Conservation (phyloP, 2,888 invertebrate genomes). For the Caenorhabditis afra region DNA sequence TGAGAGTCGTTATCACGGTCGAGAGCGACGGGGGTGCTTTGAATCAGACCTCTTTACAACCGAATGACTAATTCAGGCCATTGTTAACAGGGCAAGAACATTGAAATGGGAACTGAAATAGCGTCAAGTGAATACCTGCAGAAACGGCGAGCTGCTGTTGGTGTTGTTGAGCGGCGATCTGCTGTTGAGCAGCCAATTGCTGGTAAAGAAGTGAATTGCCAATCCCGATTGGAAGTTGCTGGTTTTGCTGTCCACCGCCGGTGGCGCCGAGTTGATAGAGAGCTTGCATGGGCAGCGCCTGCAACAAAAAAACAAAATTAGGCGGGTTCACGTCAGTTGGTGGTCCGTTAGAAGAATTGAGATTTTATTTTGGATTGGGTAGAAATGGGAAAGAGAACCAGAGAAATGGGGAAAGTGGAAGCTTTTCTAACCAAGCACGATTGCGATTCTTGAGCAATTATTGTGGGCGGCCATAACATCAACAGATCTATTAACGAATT, state of each 20-base stretch:
- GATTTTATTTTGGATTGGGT: slow-evolving; percentile 9
- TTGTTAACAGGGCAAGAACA: too few species aligned
- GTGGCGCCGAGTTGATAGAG: slow-evolving; percentile 66
- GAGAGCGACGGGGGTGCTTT: background rate
- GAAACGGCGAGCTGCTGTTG: slow-evolving; percentile 65
- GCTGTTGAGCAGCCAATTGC: slow-evolving; percentile 62
- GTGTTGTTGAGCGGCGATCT: slow-evolving; percentile 64
- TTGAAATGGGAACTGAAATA: background rate
- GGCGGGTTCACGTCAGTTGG: background rate
- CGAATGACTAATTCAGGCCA: slow-evolving; percentile 21
- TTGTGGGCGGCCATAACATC: slow-evolving; percentile 36
- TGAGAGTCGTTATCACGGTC: slow-evolving; percentile 17
- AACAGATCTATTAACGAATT: slow-evolving; percentile 50
- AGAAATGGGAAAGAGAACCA: background rate
- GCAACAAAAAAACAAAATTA: slow-evolving; percentile 43
- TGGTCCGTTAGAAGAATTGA: background rate
- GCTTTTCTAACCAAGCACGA: background rate
- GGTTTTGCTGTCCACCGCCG: slow-evolving; percentile 42
- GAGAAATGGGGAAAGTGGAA: slow-evolving; percentile 9
- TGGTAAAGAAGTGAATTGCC: slow-evolving; percentile 58
- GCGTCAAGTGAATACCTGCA: slow-evolving; percentile 35
- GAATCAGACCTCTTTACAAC: slow-evolving; percentile 8
- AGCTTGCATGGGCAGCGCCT: slow-evolving; percentile 70
- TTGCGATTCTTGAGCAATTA: slow-evolving; percentile 46
- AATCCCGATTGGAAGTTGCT: slow-evolving; percentile 51